phyloP scores from a whole-genome alignment of 2,113 vertebrate genomes.

The Engystomops pustulosus region DNA sequence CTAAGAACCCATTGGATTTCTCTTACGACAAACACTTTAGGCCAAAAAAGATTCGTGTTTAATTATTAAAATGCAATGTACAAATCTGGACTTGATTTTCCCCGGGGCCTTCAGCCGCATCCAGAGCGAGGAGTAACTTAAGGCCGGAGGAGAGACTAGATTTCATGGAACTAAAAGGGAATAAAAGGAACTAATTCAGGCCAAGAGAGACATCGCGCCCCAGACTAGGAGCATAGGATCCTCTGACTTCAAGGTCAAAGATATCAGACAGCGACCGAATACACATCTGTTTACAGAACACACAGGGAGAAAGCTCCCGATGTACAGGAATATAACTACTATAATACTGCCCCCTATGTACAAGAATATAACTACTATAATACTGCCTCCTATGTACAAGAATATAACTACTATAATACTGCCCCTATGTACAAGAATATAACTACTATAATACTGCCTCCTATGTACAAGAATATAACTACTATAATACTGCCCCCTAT shows the following conservation, averaged over 20 bases:
- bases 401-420: too few species aligned
- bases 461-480: too few species aligned
- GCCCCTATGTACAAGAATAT: too few species aligned
- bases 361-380: too few species aligned
- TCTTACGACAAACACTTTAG: constrained; percentile 66
- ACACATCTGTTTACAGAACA: not conserved
- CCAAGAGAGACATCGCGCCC: constrained; percentile 1
- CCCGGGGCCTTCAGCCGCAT: constrained; percentile 47
- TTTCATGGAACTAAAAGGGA: constrained; percentile 28
- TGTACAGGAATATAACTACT: too few species aligned
- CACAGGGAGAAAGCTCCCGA: too few species aligned
- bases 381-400: too few species aligned
- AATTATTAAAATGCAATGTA: constrained; percentile 62
- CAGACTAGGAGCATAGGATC: not conserved
- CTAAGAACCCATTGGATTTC: too few species aligned
- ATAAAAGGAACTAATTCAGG: constrained; percentile 28
- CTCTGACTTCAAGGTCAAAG: constrained; percentile 41
- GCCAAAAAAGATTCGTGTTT: constrained; percentile 62
- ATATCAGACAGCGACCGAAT: not conserved
- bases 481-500: too few species aligned
- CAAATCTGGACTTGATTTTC: constrained; percentile 57
- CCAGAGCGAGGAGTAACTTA: constrained; percentile 33
- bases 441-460: too few species aligned
- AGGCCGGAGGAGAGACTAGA: not conserved
- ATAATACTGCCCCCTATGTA: too few species aligned